These are phyloP conservation scores for Poeciliopsis paucimaculata DNA, from an alignment of 2,797 vertebrate genomes.

Conservation along the genomic window DNA sequence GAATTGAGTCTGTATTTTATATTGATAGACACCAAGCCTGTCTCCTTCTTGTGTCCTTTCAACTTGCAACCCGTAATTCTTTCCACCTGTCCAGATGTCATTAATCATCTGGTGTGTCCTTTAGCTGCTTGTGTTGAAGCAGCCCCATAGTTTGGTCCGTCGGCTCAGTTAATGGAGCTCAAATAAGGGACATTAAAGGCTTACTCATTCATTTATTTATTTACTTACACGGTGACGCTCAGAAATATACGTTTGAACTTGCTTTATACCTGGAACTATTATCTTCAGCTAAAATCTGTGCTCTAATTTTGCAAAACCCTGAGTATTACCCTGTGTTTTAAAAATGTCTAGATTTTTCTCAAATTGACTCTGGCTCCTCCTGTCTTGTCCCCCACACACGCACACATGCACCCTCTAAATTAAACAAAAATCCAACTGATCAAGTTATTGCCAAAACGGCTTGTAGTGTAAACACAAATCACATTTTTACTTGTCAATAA, in stretches of 20 bases:
- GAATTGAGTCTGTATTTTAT: slow-evolving; percentile 39
- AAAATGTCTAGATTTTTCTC: slow-evolving; percentile 8
- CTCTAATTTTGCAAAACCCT: slow-evolving; percentile 42
- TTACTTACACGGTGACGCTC: slow-evolving; percentile 73
- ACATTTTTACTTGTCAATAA: slow-evolving; percentile 55
- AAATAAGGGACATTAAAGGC: slow-evolving; percentile 69
- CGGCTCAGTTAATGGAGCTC: slow-evolving; percentile 71
- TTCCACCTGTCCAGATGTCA: slow-evolving; percentile 60
- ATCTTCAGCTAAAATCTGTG: slow-evolving; percentile 64
- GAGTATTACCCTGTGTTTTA: slow-evolving; percentile 2
- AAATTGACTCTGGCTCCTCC: background rate
- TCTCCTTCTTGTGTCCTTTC: slow-evolving; percentile 57
- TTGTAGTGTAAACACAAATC: slow-evolving; percentile 47
- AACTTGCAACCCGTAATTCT: slow-evolving; percentile 53
- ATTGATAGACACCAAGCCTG: slow-evolving; percentile 30
- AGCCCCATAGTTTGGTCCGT: slow-evolving; percentile 66
- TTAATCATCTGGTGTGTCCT: slow-evolving; percentile 73
- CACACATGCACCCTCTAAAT: slow-evolving; percentile 1
- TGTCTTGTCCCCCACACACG: background rate
- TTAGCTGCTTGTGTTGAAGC: slow-evolving; percentile 65
- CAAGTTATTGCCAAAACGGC: slow-evolving; percentile 5
- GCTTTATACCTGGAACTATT: slow-evolving; percentile 45
- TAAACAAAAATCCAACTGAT: slow-evolving; percentile 29
- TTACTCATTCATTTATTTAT: slow-evolving; percentile 71
- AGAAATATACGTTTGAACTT: slow-evolving; percentile 63